Percentiles rank a stretch among this genome's conserved stretches.
phyloP scores from a whole-genome alignment of 2,888 invertebrate genomes.

The Physocephala rufipes region DNA sequence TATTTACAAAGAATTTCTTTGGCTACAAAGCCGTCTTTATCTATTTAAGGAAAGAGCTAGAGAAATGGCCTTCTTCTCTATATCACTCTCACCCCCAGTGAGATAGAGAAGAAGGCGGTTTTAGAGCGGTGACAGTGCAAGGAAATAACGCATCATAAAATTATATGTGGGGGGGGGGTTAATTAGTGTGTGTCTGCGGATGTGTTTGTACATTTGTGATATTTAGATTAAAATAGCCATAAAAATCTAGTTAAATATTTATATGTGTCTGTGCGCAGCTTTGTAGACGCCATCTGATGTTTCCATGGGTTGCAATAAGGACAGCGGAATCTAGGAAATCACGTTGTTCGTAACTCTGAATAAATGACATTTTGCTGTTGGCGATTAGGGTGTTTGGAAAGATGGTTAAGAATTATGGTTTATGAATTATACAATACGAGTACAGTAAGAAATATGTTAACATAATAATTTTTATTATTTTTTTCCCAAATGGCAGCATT shows the following conservation, averaged over 20 bases:
- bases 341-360: no score
- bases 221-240: no score
- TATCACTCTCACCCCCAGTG: not conserved
- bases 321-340: no score
- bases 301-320: no score
- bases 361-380: not conserved
- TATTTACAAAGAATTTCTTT: constrained; percentile 44
- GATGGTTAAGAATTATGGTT: not conserved
- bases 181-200: constrained; percentile 31
- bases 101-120: constrained; percentile 30
- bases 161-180: constrained; percentile 7
- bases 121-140: constrained; percentile 30
- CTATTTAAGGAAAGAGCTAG: no score
- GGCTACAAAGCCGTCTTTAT: no score
- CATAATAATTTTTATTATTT: constrained; percentile 2
- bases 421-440: no score
- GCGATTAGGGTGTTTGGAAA: no score
- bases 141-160: not conserved
- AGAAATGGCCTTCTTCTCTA: constrained; percentile 51
- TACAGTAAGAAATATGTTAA: not conserved
- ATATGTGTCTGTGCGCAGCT: no score
- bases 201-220: not conserved
- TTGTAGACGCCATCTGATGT: no score
- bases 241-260: no score
- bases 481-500: no score